These are phyloP conservation scores for Junonia oenone DNA, from an alignment of 2,888 invertebrate species.

Conservation along the genomic window DNA sequence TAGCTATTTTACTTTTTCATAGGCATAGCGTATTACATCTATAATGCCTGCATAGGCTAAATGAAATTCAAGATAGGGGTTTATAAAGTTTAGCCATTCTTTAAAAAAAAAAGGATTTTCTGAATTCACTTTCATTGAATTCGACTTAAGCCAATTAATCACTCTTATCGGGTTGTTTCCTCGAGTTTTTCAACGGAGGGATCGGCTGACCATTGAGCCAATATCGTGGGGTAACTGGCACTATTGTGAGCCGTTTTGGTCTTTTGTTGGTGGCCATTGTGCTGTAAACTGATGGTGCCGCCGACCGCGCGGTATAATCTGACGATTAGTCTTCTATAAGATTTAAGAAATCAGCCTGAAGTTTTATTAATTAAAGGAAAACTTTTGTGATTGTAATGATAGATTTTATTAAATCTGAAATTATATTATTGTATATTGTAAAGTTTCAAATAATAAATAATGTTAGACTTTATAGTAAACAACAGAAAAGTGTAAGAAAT, in stretches of 20 bases:
- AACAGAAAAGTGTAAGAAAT: too few relatives aligned
- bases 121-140: constrained; percentile 66
- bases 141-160: constrained; percentile 76
- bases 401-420: too few relatives aligned
- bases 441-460: too few relatives aligned
- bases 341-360: constrained; percentile 22
- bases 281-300: constrained; percentile 60
- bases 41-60: too few relatives aligned
- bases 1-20: not conserved
- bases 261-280: constrained; percentile 62
- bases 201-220: constrained; percentile 60
- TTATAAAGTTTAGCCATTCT: constrained; percentile 17
- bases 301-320: constrained; percentile 50
- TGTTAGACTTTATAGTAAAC: too few relatives aligned
- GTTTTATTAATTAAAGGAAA: not conserved
- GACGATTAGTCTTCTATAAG: constrained; percentile 62
- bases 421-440: too few relatives aligned
- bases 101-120: constrained; percentile 36
- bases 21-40: too few relatives aligned
- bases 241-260: constrained; percentile 50
- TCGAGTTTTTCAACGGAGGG: constrained; percentile 61
- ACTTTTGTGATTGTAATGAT: too few relatives aligned
- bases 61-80: not conserved
- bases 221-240: constrained; percentile 56
- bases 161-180: constrained; percentile 72